Evolutionary conservation across 2,888 invertebrate species (phyloP), one percentile per base, ranked within the genome.

Genomic region (Spialia ferax): DNA sequence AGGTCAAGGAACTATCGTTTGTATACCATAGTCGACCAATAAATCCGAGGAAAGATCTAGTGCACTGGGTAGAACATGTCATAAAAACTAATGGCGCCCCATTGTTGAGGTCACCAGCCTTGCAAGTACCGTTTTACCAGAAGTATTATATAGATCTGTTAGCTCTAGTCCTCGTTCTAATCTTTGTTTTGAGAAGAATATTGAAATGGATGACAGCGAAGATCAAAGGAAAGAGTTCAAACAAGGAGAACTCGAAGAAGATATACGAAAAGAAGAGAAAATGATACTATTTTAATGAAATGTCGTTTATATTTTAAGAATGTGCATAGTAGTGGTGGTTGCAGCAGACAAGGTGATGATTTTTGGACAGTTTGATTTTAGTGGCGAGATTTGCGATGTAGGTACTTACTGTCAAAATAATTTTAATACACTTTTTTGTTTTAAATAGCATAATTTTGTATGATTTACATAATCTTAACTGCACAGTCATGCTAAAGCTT

Each of bases 21-120:
- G 71, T 83, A 15, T 86, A 77, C 74, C 85, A 84, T 68, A 77
- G 86, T 57, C 91, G 96, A 0, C 95, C 94, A 0, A 83, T 93
- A 62, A 84, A 93, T 6, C 95, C 96, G 0, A 82, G 95, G 57
- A 94, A 94, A 15, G 95, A 94, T 18, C 93, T 96, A 26, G 87
- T 95, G n/a, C 96, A 95, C 86, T 96, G 96, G 96, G 93, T 95
- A 23, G 95, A 96, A 78, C 95, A 96, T 79, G 95, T 96, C 3
- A 94, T 94, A 0, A 83, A 91, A 69, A 95, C 95, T 0, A 83
- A 89, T 13, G 95, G 95, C 0, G 95, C 94, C 0, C 88, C 87
- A 4, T 88, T 95, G 77, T 77, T 94, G 2, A 79, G 84, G 35
- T 85, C 86, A 0, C 82, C 83, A 1, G 84, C 85, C 0, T 69